Evolutionary conservation across 2,113 vertebrate species (phyloP).

Genomic region (Anarrhichthys ocellatus): DNA sequence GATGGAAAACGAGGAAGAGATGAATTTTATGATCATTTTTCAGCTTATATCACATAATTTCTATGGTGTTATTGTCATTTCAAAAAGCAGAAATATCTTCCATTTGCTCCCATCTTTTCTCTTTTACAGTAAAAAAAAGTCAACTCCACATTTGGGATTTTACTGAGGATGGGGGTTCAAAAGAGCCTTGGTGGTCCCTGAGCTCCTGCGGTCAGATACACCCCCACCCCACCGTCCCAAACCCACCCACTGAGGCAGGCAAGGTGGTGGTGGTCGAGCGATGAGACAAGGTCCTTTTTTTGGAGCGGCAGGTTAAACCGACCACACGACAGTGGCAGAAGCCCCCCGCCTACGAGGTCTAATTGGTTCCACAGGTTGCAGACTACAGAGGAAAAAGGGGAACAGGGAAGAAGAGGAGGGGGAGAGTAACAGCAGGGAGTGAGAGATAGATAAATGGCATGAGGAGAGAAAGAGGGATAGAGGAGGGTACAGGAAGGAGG

Average conservation of each 20-base stretch:
- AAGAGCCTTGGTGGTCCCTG: conserved; percentile 72
- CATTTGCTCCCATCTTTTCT: not conserved
- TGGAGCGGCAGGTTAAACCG: conserved; percentile 75
- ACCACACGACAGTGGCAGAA: conserved; percentile 77
- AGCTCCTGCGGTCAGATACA: conserved; percentile 51
- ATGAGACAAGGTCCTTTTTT: conserved; percentile 61
- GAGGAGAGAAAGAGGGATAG: conserved; percentile 24
- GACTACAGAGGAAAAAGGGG: conserved; percentile 61
- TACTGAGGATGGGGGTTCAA: conserved; percentile 51
- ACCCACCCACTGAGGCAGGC: conserved; percentile 75
- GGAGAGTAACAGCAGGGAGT: conserved; percentile 36
- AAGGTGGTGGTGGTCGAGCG: conserved; percentile 66
- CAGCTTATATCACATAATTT: not conserved
- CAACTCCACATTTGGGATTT: conserved; percentile 32
- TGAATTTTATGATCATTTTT: not conserved
- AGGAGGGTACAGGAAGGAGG: conserved; percentile 41
- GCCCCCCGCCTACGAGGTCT: conserved; percentile 68
- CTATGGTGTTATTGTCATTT: not conserved
- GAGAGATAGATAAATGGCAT: conserved; percentile 57
- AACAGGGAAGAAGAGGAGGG: not conserved
- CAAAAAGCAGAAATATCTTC: not conserved
- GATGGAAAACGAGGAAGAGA: not conserved
- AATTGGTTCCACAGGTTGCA: conserved; percentile 84
- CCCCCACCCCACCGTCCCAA: conserved; percentile 41
- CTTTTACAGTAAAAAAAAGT: conserved; percentile 24